These are phyloP conservation scores for Eumacrocentrus americanus DNA, from an alignment of 2,888 invertebrate genomes.

Conservation along the genomic window DNA sequence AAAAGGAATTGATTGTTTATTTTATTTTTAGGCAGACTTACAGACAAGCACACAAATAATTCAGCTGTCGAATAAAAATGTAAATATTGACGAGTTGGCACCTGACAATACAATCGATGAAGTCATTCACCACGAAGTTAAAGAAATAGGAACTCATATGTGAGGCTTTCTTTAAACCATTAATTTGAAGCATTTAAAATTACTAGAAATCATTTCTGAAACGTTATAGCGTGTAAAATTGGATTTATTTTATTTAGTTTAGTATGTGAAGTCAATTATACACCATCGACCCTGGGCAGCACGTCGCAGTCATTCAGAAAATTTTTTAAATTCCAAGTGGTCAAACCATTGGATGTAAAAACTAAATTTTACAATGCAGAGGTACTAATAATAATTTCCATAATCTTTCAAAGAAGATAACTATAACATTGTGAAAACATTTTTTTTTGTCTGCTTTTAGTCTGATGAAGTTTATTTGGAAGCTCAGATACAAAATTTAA, in stretches of 20 bases:
- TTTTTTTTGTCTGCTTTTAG: slow-evolving; percentile 52
- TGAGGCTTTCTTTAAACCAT: no score
- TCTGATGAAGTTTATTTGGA: slow-evolving; percentile 75
- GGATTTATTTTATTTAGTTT: slow-evolving; percentile 66
- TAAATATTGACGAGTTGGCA: slow-evolving; percentile 63
- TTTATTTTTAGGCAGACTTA: slow-evolving; percentile 76
- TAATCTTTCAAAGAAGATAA: slow-evolving; percentile 44
- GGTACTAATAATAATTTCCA: slow-evolving; percentile 70
- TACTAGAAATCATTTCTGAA: background rate
- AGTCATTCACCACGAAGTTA: slow-evolving; percentile 98
- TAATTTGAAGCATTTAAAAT: no score
- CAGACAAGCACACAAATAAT: slow-evolving; percentile 92
- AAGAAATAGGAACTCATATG: slow-evolving; percentile 98
- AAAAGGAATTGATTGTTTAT: slow-evolving; percentile 14
- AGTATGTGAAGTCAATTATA: slow-evolving; percentile 95
- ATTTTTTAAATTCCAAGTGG: slow-evolving; percentile 97
- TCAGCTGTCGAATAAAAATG: slow-evolving; percentile 76
- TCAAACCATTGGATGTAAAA: slow-evolving; percentile 97
- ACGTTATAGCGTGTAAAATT: background rate
- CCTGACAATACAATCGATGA: slow-evolving; percentile 90
- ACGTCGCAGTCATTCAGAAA: slow-evolving; percentile 88
- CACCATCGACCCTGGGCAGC: slow-evolving; percentile 64
- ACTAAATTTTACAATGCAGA: slow-evolving; percentile 97
- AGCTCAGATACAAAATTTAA: slow-evolving; percentile 90
- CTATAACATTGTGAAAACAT: background rate